Evolutionary conservation across 2,797 vertebrate species (phyloP).

Genomic region (Bradypodion pumilum): DNA sequence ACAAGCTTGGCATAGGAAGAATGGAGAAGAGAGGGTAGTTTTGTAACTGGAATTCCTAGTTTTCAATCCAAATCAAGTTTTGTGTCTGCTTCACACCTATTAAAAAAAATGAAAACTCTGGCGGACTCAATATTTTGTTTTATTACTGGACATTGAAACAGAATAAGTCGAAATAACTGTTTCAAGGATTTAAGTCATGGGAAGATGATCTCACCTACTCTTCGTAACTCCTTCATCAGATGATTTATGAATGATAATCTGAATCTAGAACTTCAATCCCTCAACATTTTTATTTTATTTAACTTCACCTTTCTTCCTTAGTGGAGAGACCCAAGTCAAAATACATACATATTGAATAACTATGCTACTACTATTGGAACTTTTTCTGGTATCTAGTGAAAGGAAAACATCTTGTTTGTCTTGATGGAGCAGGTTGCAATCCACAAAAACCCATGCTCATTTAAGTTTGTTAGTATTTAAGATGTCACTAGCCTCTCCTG

Average conservation of each 20-base stretch:
- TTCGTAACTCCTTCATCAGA: neutral
- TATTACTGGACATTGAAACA: constrained; percentile 56
- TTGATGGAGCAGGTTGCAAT: too few relatives aligned
- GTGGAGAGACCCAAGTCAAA: too few relatives aligned
- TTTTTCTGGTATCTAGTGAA: too few relatives aligned
- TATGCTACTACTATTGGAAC: neutral
- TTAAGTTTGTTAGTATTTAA: too few relatives aligned
- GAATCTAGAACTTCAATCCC: neutral
- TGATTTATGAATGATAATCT: neutral
- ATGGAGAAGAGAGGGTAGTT: too few relatives aligned
- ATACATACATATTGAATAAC: neutral
- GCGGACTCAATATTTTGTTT: constrained; percentile 53
- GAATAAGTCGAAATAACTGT: constrained; percentile 44
- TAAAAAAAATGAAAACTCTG: constrained; percentile 36
- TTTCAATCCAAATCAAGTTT: neutral
- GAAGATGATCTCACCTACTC: rapidly evolving
- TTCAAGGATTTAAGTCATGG: neutral
- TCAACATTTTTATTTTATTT: neutral
- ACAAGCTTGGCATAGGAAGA: too few relatives aligned
- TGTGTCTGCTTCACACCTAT: neutral
- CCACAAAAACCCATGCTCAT: too few relatives aligned
- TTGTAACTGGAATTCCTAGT: neutral
- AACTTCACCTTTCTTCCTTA: too few relatives aligned
- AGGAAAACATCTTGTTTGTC: too few relatives aligned
- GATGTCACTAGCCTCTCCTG: too few relatives aligned